These are phyloP conservation scores for Oscheius sp. DNA, from an alignment of 2,888 invertebrate genomes.

Conservation along the genomic window DNA sequence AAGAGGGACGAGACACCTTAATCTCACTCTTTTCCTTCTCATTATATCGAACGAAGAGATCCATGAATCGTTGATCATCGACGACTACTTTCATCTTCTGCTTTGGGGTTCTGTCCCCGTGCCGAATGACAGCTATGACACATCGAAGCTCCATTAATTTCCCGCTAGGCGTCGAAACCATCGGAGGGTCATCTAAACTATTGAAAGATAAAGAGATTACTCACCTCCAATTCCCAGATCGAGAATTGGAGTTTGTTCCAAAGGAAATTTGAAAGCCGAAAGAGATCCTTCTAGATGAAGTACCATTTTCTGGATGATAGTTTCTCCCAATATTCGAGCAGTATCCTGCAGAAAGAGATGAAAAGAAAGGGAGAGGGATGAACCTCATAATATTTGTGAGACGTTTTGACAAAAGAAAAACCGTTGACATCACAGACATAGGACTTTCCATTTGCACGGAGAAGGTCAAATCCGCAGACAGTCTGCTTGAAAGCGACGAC, in stretches of 20 bases:
- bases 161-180: constrained; percentile 95
- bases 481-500: constrained; percentile 84
- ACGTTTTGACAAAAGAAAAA: constrained; percentile 99
- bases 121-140: constrained; percentile 95
- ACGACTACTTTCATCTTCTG: constrained; percentile 91
- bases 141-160: constrained; percentile 94
- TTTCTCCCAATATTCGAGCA: constrained; percentile 96
- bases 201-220: not conserved
- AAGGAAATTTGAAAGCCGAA: too few species aligned
- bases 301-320: constrained; percentile 92
- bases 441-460: constrained; percentile 95
- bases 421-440: constrained; percentile 99
- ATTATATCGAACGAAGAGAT: constrained; percentile 96
- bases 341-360: constrained; percentile 78
- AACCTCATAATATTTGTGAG: constrained; percentile 94
- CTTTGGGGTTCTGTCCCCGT: constrained; percentile 98
- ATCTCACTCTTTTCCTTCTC: constrained; percentile 94
- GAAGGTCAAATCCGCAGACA: constrained; percentile 96
- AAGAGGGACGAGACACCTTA: constrained; percentile 74
- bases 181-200: constrained; percentile 87
- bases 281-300: too few species aligned
- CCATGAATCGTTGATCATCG: constrained; percentile 78
- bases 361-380: not conserved
- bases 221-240: constrained; percentile 53
- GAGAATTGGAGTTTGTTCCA: constrained; percentile 48